phyloP scores from a whole-genome alignment of 2,113 vertebrate species.

The Oreochromis tanganicae region DNA sequence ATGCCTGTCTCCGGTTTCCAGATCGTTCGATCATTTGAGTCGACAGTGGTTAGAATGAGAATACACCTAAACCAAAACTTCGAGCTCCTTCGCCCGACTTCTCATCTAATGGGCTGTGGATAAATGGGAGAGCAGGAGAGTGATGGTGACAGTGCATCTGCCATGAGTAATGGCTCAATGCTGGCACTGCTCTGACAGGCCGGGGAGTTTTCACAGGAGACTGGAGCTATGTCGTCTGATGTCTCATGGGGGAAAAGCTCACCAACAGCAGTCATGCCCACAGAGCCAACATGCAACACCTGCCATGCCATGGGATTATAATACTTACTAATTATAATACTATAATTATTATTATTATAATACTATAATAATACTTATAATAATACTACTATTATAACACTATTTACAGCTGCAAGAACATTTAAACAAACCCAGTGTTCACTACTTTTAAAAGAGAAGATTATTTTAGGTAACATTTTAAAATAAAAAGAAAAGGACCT shows the following conservation, averaged over 20 bases:
- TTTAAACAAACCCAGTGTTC: not conserved
- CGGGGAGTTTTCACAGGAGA: conserved; percentile 5
- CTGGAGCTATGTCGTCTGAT: not conserved
- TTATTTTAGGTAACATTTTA: not conserved
- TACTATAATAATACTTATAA: no score
- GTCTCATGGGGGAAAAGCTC: not conserved
- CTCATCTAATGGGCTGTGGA: conserved; percentile 32
- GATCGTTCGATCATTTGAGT: conserved; percentile 11
- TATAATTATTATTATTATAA: no score
- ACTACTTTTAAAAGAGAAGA: not conserved
- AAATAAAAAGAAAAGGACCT: not conserved
- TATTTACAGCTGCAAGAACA: not conserved
- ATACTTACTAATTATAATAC: no score
- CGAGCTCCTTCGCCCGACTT: conserved; percentile 24
- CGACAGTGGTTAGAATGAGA: not conserved
- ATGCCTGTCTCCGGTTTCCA: not conserved
- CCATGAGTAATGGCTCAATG: conserved; percentile 30
- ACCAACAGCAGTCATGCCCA: not conserved
- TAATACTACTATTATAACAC: not conserved
- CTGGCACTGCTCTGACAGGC: not conserved
- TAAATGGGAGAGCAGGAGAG: not conserved
- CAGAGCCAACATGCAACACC: not conserved
- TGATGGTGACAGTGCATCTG: conserved; percentile 19
- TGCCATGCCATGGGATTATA: not conserved
- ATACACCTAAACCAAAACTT: not conserved